phyloP scores from a whole-genome alignment of 2,113 vertebrate species.

The Indicator maculatus region DNA sequence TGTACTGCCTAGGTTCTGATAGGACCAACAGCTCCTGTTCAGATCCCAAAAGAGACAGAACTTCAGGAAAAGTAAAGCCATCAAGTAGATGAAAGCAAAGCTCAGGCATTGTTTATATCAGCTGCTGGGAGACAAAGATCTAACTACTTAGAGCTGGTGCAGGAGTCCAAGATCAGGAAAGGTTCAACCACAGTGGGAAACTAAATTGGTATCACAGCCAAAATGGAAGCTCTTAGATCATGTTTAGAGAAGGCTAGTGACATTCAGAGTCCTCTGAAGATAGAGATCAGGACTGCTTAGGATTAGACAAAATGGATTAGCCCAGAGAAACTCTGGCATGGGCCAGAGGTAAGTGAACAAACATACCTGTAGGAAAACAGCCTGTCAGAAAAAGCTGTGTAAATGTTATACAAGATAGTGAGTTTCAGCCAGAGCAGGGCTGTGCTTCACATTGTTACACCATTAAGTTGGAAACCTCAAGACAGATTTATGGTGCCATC shows the following conservation, averaged over 20 bases:
- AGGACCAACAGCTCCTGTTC: background rate
- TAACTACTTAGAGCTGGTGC: background rate
- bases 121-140: background rate
- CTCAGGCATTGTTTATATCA: background rate
- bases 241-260: background rate
- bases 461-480: conserved; percentile 17
- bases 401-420: background rate
- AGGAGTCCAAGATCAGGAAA: background rate
- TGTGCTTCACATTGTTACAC: background rate
- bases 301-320: background rate
- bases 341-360: background rate
- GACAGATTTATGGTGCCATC: conserved; percentile 46
- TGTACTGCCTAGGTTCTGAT: background rate
- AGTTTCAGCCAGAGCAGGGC: background rate
- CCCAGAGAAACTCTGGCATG: background rate
- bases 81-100: background rate
- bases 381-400: background rate
- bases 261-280: background rate
- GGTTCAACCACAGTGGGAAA: background rate
- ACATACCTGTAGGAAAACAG: background rate
- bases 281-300: background rate
- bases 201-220: background rate
- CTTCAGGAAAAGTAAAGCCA: background rate
- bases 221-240: background rate
- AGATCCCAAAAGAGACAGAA: background rate